Percentiles rank a stretch among this genome's conserved stretches.
These are phyloP conservation scores for Corythornis cristatus DNA, from an alignment of 2,113 vertebrate genomes.

Conservation along the genomic window DNA sequence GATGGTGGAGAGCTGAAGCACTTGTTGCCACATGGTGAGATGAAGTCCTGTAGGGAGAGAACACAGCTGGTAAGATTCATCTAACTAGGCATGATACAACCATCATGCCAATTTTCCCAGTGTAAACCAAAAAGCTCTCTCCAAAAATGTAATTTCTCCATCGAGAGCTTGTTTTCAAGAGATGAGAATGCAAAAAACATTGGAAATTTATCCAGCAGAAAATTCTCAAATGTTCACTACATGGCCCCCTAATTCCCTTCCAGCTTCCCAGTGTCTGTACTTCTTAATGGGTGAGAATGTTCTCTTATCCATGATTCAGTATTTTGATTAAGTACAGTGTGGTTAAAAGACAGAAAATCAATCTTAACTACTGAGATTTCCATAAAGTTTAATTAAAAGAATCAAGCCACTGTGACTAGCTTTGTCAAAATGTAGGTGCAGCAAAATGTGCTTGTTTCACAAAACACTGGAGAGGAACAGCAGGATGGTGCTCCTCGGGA, in stretches of 20 bases:
- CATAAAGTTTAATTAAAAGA: conserved; percentile 22
- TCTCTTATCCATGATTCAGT: background rate
- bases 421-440: conserved; percentile 26
- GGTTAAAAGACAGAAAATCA: conserved; percentile 20
- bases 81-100: background rate
- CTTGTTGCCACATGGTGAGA: background rate
- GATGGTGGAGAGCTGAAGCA: background rate
- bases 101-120: background rate
- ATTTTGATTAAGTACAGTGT: background rate
- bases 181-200: background rate
- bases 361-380: conserved; percentile 13
- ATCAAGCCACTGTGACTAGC: conserved; percentile 34
- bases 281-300: background rate
- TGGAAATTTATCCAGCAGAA: background rate
- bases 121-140: background rate
- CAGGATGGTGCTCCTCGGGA: background rate
- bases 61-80: background rate
- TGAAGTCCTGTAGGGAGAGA: background rate
- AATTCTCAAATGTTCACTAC: background rate
- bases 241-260: background rate
- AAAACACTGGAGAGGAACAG: rapidly evolving
- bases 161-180: background rate
- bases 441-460: background rate
- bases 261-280: background rate
- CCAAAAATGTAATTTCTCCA: background rate